Evolutionary conservation across 2,888 invertebrate genomes (phyloP).

Genomic region (Endomychus coccineus): DNA sequence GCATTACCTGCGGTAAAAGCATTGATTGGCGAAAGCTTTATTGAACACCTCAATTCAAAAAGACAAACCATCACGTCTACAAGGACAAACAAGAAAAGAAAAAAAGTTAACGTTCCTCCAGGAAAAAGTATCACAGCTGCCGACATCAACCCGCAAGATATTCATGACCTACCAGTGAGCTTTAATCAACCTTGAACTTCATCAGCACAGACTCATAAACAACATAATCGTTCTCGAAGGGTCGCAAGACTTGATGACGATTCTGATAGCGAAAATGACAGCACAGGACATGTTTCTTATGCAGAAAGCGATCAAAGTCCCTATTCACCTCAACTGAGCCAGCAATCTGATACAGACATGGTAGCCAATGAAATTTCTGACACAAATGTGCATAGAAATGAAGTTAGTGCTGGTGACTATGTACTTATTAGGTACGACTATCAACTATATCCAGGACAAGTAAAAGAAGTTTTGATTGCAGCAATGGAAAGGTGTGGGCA

Average conservation of each 20-base stretch:
- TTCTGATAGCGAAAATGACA: constrained; percentile 1
- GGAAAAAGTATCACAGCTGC: constrained; percentile 3
- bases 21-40: not conserved
- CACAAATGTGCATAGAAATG: too few relatives aligned
- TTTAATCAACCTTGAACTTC: constrained; percentile 6
- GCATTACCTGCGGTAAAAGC: not conserved
- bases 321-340: too few relatives aligned
- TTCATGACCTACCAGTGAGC: constrained; percentile 1
- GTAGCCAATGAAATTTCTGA: too few relatives aligned
- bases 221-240: not conserved
- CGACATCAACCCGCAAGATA: constrained; percentile 6
- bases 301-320: too few relatives aligned
- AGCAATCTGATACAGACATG: too few relatives aligned
- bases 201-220: constrained; percentile 6
- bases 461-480: too few relatives aligned
- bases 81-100: too few relatives aligned
- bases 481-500: too few relatives aligned
- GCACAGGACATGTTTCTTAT: too few relatives aligned
- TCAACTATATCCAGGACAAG: too few relatives aligned
- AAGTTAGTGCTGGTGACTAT: too few relatives aligned
- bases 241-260: not conserved
- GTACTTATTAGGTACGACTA: too few relatives aligned
- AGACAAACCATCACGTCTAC: constrained; percentile 2
- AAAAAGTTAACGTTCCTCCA: constrained; percentile 2
- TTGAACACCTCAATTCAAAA: not conserved